A percentile compares a stretch with the other conserved stretches of the same genome.
Conservation (phyloP, 2,888 invertebrate species). For the Rhopalosiphum nymphaeae region DNA sequence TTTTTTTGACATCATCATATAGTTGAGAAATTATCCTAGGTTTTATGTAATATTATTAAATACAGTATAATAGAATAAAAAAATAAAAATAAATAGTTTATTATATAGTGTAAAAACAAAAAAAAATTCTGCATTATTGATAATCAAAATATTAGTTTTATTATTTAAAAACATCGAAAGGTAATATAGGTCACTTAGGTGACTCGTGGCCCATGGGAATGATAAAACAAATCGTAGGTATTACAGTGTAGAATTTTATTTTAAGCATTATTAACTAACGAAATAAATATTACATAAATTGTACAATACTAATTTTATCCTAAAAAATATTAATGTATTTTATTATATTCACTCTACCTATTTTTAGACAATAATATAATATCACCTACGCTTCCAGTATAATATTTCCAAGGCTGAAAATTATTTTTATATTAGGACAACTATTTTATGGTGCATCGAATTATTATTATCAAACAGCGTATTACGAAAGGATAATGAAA, state of each 20-base stretch:
- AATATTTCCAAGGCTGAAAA: neutral
- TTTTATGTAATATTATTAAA: too few species aligned
- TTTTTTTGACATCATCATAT: too few species aligned
- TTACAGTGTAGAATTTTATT: neutral
- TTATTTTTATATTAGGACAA: neutral
- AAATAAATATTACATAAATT: neutral
- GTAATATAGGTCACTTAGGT: too few species aligned
- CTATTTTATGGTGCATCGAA: neutral
- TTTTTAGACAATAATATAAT: neutral
- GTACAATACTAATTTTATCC: neutral
- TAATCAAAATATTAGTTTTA: too few species aligned
- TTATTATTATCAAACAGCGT: neutral
- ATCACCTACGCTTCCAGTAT: neutral
- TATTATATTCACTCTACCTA: neutral
- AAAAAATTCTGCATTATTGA: too few species aligned
- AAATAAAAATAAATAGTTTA: too few species aligned
- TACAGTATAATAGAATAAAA: too few species aligned
- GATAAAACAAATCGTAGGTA: neutral
- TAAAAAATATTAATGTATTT: neutral
- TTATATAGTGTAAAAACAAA: too few species aligned
- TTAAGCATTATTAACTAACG: neutral
- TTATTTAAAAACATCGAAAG: too few species aligned
- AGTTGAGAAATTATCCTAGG: too few species aligned
- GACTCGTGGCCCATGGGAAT: neutral
- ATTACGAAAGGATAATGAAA: slow-evolving; percentile 14